Evolutionary conservation across 2,797 vertebrate species (phyloP).

Genomic region (Brachyrhaphis roseni): DNA sequence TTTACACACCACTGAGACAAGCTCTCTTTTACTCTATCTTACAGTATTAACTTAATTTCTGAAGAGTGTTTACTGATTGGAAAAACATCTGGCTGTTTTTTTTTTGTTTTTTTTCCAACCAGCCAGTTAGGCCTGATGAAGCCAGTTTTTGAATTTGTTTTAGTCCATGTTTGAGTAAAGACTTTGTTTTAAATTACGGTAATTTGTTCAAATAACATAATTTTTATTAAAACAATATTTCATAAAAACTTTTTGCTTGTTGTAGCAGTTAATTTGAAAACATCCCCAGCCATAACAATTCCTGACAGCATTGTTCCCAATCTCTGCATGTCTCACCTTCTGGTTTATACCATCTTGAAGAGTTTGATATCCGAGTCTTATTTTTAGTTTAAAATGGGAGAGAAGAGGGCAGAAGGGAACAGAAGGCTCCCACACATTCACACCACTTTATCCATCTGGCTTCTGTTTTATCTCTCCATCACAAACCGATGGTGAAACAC

Average conservation of each 20-base stretch:
- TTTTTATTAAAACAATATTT: background rate
- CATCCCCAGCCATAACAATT: background rate
- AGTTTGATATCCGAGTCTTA: conserved; percentile 49
- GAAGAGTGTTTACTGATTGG: background rate
- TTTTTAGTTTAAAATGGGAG: conserved; percentile 61
- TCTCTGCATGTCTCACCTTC: background rate
- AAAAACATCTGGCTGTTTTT: background rate
- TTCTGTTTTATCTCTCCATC: conserved; percentile 60
- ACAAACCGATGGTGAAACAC: conserved; percentile 64
- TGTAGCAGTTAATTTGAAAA: background rate
- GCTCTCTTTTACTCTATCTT: background rate
- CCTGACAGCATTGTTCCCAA: background rate
- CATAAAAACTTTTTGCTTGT: background rate
- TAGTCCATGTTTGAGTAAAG: background rate
- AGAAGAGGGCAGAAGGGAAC: conserved; percentile 40
- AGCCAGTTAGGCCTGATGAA: background rate
- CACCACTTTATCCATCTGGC: conserved; percentile 65
- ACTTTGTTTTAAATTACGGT: background rate
- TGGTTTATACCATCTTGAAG: conserved; percentile 6
- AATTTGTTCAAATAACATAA: background rate
- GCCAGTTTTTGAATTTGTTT: background rate
- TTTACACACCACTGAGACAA: background rate
- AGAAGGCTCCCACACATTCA: conserved; percentile 62
- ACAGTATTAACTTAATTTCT: background rate
- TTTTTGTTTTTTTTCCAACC: background rate